Conservation (phyloP, 2,113 vertebrate species). For the Pycnonotus jocosus region DNA sequence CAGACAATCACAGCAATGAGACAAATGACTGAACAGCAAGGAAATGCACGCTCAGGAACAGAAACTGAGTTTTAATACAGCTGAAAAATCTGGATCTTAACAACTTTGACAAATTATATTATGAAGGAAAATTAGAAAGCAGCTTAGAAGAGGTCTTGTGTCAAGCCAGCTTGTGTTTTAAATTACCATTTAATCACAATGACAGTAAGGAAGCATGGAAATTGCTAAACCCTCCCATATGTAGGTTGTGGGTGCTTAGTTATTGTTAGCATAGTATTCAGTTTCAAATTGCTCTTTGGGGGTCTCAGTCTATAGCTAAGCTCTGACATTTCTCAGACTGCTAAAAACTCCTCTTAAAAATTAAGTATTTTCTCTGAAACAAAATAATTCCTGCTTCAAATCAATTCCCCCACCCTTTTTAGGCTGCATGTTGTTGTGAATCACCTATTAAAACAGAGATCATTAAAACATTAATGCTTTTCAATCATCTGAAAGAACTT, state of each 20-base stretch:
- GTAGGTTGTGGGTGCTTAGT: fast-evolving
- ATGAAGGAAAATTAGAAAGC: background rate
- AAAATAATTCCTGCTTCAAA: background rate
- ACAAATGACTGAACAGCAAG: fast-evolving
- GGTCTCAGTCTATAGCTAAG: background rate
- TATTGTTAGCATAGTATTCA: background rate
- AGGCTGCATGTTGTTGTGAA: background rate
- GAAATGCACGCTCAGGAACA: fast-evolving
- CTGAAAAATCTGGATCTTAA: background rate
- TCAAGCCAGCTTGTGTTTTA: background rate
- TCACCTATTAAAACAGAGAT: background rate
- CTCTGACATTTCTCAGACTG: background rate
- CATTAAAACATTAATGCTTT: background rate
- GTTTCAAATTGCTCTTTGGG: background rate
- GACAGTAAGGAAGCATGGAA: background rate
- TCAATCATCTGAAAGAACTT: background rate
- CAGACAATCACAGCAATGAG: background rate
- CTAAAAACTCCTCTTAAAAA: background rate
- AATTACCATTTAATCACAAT: background rate
- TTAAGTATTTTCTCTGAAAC: background rate
- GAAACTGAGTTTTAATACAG: fast-evolving
- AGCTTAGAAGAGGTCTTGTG: background rate
- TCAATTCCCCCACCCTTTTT: background rate
- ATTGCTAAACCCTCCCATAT: background rate
- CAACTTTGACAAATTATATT: background rate